Conservation (phyloP, 2,888 invertebrate genomes). For the Cephus runcator region DNA sequence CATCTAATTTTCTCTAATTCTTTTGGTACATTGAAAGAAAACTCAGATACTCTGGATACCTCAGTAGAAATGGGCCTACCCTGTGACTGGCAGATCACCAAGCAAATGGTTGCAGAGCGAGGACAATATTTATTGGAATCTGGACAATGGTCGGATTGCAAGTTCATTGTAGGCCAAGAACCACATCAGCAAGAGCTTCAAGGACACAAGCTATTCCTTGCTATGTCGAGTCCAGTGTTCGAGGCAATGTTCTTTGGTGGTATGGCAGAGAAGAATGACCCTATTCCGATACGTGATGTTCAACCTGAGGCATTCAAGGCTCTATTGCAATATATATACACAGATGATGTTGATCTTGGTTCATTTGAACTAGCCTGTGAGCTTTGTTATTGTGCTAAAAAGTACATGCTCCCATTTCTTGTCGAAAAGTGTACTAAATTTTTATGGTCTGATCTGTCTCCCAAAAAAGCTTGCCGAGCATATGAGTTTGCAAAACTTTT, state of each 20-base stretch:
- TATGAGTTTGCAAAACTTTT: constrained; percentile 89
- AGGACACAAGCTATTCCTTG: constrained; percentile 83
- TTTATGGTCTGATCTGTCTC: constrained; percentile 83
- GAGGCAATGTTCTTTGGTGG: constrained; percentile 90
- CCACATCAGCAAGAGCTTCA: constrained; percentile 79
- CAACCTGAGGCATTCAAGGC: constrained; percentile 89
- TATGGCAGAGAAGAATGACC: constrained; percentile 81
- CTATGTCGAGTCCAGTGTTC: constrained; percentile 90
- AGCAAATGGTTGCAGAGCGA: constrained; percentile 77
- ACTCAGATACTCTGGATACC: background rate
- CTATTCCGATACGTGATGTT: constrained; percentile 84
- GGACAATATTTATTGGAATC: constrained; percentile 80
- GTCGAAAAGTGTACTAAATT: constrained; percentile 86
- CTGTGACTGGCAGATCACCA: constrained; percentile 82
- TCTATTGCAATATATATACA: constrained; percentile 85
- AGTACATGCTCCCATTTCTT: constrained; percentile 86
- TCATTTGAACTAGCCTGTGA: constrained; percentile 90
- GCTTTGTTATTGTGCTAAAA: constrained; percentile 87
- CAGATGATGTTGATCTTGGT: constrained; percentile 81
- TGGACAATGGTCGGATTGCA: constrained; percentile 86
- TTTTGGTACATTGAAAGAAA: background rate
- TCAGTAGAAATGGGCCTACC: constrained; percentile 67
- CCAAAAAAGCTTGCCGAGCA: constrained; percentile 85
- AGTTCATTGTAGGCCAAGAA: constrained; percentile 83
- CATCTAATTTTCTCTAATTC: background rate